A percentile compares a stretch with the other conserved stretches of the same genome.
phyloP scores from a whole-genome alignment of 2,797 vertebrate species.

The Microhierax caerulescens region DNA sequence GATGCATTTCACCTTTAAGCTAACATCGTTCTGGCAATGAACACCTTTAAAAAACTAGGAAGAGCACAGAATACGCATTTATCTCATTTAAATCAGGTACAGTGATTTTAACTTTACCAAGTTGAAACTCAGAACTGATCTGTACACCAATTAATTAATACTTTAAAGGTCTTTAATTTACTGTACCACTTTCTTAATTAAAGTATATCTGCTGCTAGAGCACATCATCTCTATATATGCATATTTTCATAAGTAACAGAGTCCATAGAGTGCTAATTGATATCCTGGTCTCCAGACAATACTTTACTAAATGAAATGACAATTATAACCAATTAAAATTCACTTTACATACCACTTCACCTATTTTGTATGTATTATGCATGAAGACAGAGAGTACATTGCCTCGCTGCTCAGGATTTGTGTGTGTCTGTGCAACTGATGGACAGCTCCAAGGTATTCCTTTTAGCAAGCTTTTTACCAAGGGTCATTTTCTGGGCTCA shows the following conservation, averaged over 20 bases:
- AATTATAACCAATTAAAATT: conserved; percentile 89
- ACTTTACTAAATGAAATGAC: conserved; percentile 88
- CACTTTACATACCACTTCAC: conserved; percentile 85
- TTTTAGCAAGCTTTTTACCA: conserved; percentile 47
- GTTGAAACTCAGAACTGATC: conserved; percentile 69
- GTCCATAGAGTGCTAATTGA: conserved; percentile 85
- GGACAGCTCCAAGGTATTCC: conserved; percentile 78
- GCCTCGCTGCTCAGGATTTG: conserved; percentile 77
- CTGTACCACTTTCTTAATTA: conserved; percentile 83
- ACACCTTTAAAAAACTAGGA: not conserved
- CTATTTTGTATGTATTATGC: conserved; percentile 87
- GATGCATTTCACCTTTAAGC: not conserved
- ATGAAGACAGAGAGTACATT: conserved; percentile 79
- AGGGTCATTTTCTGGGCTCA: conserved; percentile 63
- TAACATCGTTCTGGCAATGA: not conserved
- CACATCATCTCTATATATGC: conserved; percentile 77
- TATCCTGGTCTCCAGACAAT: conserved; percentile 86
- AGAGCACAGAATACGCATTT: not conserved
- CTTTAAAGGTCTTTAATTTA: conserved; percentile 84
- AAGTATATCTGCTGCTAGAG: conserved; percentile 77
- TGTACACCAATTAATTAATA: conserved; percentile 80
- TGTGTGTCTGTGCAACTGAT: conserved; percentile 75
- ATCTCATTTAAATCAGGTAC: conserved; percentile 52
- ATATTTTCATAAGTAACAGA: conserved; percentile 84
- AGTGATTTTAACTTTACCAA: conserved; percentile 67